phyloP scores from a whole-genome alignment of 2,113 vertebrate species.

The Fulmarus glacialis region DNA sequence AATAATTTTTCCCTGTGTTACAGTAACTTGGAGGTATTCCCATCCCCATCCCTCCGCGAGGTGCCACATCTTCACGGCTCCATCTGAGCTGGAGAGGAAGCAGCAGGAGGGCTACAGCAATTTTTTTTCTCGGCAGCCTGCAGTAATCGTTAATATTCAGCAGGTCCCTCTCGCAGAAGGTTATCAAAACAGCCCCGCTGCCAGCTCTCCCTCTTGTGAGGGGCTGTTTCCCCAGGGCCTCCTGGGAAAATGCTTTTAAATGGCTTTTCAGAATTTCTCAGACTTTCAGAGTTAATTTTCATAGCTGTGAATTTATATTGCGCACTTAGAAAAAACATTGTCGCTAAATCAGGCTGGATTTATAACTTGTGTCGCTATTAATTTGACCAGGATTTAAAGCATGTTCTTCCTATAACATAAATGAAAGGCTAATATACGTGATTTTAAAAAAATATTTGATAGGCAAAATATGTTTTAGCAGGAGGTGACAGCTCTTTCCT shows the following conservation, averaged over 20 bases:
- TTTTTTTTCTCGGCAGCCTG: background rate
- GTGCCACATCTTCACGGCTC: background rate
- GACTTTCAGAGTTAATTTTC: background rate
- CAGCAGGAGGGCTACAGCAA: background rate
- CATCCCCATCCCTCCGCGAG: fast-evolving
- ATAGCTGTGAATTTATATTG: background rate
- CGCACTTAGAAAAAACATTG: background rate
- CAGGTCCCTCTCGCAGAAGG: background rate
- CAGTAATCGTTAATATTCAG: background rate
- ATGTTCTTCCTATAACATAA: background rate
- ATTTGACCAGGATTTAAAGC: slow-evolving; percentile 1
- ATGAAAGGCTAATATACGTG: background rate
- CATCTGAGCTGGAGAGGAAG: background rate
- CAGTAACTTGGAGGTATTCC: background rate
- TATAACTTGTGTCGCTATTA: background rate
- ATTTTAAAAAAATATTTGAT: background rate
- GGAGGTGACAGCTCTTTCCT: slow-evolving; percentile 6
- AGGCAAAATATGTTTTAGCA: slow-evolving; percentile 7
- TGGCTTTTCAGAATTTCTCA: slow-evolving; percentile 12
- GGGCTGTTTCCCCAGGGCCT: background rate
- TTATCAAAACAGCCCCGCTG: background rate
- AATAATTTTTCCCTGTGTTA: background rate
- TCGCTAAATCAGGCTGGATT: background rate
- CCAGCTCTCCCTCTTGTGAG: background rate
- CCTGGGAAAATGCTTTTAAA: background rate